Evolutionary conservation across 2,888 invertebrate species (phyloP).

Genomic region (Pomacea canaliculata): DNA sequence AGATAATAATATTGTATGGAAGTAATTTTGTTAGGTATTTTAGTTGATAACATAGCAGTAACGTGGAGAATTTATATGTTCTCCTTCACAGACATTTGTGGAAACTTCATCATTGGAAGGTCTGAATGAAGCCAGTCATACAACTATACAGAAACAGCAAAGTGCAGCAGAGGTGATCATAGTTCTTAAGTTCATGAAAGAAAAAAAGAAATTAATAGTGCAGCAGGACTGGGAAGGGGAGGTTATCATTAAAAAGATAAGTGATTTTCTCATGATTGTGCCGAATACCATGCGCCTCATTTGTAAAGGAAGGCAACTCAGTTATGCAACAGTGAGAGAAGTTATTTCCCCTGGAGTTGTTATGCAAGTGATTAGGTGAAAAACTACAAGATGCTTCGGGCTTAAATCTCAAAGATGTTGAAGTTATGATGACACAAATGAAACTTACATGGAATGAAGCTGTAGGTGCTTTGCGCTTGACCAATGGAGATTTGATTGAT

Average conservation of each 20-base stretch:
- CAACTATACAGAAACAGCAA: too few relatives aligned
- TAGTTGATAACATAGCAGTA: too few relatives aligned
- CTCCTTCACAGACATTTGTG: too few relatives aligned
- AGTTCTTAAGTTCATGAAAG: slow-evolving; percentile 51
- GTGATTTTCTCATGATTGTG: slow-evolving; percentile 44
- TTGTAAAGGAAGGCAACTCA: slow-evolving; percentile 57
- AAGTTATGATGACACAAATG: slow-evolving; percentile 55
- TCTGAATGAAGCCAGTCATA: too few relatives aligned
- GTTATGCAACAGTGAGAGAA: slow-evolving; percentile 23
- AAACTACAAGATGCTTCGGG: slow-evolving; percentile 46
- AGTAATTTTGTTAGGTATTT: too few relatives aligned
- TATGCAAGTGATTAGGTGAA: slow-evolving; percentile 58
- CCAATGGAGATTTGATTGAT: slow-evolving; percentile 53
- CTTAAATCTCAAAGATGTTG: slow-evolving; percentile 50
- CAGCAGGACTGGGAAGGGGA: slow-evolving; percentile 47
- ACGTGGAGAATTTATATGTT: too few relatives aligned
- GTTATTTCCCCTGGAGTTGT: slow-evolving; percentile 47
- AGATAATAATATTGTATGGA: too few relatives aligned
- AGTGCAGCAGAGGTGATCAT: slow-evolving; percentile 28
- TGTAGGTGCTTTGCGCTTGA: slow-evolving; percentile 45
- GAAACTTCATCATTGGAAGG: too few relatives aligned
- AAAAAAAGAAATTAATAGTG: slow-evolving; percentile 46
- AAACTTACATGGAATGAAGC: slow-evolving; percentile 54
- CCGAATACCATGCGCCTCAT: slow-evolving; percentile 56
- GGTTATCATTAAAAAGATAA: slow-evolving; percentile 45